These are phyloP conservation scores for Caranx melampygus DNA, from an alignment of 2,113 vertebrate species.

Conservation along the genomic window DNA sequence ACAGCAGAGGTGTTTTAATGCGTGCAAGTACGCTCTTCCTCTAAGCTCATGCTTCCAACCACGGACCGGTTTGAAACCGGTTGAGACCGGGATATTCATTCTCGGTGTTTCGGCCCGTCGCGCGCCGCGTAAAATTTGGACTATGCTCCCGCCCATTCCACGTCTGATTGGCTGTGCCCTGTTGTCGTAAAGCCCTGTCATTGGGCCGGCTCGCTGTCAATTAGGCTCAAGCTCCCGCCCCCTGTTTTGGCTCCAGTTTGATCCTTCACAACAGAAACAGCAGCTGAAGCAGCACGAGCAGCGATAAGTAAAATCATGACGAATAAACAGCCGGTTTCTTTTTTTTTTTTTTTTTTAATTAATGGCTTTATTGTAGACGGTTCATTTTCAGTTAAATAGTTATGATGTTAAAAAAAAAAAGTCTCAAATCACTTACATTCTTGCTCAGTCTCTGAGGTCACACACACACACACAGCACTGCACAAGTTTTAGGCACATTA, in stretches of 20 bases:
- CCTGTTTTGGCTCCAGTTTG: neutral
- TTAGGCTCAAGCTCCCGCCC: constrained; percentile 32
- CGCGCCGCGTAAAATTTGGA: constrained; percentile 98
- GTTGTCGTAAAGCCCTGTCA: neutral
- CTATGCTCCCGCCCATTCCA: constrained; percentile 85
- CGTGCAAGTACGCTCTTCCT: constrained; percentile 84
- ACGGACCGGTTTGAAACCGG: constrained; percentile 98
- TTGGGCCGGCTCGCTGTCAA: constrained; percentile 42
- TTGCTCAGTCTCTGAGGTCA: neutral
- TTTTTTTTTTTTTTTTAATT: neutral
- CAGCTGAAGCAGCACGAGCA: too few species aligned
- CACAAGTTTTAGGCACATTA: neutral
- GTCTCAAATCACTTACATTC: too few species aligned
- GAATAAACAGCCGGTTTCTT: neutral
- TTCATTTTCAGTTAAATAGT: neutral
- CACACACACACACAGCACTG: neutral
- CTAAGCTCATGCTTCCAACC: constrained; percentile 94
- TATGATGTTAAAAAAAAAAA: neutral
- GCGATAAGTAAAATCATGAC: neutral
- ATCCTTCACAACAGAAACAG: neutral
- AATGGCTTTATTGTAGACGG: constrained; percentile 2
- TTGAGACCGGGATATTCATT: constrained; percentile 99
- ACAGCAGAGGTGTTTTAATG: constrained; percentile 81
- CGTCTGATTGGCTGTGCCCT: constrained; percentile 79
- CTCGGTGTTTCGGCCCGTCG: constrained; percentile 97